Percentiles rank a stretch among this genome's conserved stretches.
These are phyloP conservation scores for human (Homo sapiens) DNA, from an alignment of 2,113 vertebrate species.

Conservation along the genomic window GRCh38 chr2:45337001-45337500, in stretches of 20 bases:
- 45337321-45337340: background rate
- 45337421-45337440: conserved; percentile 15
- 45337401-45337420: background rate
- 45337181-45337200: background rate
- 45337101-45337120: background rate
- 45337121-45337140: background rate
- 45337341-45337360: background rate
- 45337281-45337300: background rate
- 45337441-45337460: conserved; percentile 44
- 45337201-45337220: background rate
- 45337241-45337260: background rate
- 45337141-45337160: background rate
- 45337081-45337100: background rate
- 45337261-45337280: conserved; percentile 6
- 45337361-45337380: background rate
- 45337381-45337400: background rate
- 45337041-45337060: background rate
- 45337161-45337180: background rate
- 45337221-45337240: background rate
- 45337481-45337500: conserved; percentile 4
- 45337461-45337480: background rate
- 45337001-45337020: background rate
- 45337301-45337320: background rate
- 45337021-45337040: background rate
- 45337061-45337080: too few relatives aligned